phyloP scores from a whole-genome alignment of 2,113 vertebrate species.

The Acrocephalus arundinaceus region DNA sequence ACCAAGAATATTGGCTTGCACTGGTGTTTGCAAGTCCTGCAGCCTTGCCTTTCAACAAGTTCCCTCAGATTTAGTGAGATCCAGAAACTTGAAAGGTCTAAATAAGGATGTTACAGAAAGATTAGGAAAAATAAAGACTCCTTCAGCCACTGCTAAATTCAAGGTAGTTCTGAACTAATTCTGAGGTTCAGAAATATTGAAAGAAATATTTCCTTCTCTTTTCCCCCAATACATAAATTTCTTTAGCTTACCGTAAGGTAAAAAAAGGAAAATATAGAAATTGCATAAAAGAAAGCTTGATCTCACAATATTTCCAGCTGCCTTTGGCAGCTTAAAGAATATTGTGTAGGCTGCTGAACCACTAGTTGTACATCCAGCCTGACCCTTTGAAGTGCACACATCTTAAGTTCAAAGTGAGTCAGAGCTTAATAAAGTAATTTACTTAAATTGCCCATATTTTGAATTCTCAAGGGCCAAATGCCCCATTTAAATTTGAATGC shows the following conservation, averaged over 20 bases:
- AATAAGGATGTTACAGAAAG: background rate
- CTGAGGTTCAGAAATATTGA: background rate
- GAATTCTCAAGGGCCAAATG: background rate
- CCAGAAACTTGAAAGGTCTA: background rate
- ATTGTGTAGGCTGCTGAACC: background rate
- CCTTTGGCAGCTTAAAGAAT: constrained; percentile 17
- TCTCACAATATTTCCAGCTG: constrained; percentile 1
- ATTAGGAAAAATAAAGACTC: background rate
- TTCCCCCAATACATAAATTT: background rate
- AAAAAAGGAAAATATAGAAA: background rate
- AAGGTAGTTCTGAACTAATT: background rate
- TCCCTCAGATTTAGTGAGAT: background rate
- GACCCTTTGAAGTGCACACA: constrained; percentile 3
- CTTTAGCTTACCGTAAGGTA: background rate
- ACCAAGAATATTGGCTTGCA: background rate
- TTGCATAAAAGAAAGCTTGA: background rate
- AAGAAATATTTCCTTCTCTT: background rate
- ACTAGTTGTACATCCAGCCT: background rate
- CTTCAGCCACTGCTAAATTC: background rate
- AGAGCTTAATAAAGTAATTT: constrained; percentile 33
- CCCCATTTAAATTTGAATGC: constrained; percentile 5
- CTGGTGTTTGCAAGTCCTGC: background rate
- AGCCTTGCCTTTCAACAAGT: background rate
- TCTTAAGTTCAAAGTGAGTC: constrained; percentile 1
- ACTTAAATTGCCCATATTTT: constrained; percentile 1